Evolutionary conservation across 2,113 vertebrate genomes (phyloP).

Genomic region (Campylomormyrus tamandua): DNA sequence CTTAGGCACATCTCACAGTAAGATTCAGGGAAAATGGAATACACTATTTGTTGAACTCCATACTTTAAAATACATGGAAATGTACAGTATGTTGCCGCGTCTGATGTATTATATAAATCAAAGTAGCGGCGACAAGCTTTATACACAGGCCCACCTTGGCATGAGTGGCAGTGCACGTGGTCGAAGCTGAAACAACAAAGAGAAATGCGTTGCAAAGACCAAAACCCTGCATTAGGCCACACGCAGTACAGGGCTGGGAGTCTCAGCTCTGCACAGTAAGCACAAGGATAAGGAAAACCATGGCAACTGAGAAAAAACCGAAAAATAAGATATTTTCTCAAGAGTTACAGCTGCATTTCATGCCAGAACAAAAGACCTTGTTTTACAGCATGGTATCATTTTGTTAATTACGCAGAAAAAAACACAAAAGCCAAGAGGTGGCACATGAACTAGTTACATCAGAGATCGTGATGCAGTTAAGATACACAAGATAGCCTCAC

Average conservation of each 20-base stretch:
- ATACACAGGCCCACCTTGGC: constrained; percentile 69
- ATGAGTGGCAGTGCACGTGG: constrained; percentile 77
- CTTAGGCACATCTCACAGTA: background rate
- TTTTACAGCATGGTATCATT: background rate
- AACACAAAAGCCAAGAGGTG: background rate
- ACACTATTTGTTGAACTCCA: background rate
- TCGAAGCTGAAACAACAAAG: constrained; percentile 56
- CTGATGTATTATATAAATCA: background rate
- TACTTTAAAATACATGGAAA: background rate
- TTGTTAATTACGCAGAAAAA: background rate
- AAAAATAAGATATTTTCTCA: background rate
- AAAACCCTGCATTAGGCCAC: background rate
- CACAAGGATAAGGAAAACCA: background rate
- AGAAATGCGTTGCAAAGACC: constrained; percentile 9
- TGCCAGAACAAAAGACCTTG: background rate
- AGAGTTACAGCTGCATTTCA: background rate
- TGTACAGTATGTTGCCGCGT: background rate
- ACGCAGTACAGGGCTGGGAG: background rate
- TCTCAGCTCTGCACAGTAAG: background rate
- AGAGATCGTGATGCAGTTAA: background rate
- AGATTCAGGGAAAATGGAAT: background rate
- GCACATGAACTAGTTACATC: background rate
- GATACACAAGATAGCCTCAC: background rate
- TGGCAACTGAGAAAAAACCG: background rate
- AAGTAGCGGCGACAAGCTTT: background rate